Evolutionary conservation across 1,140 invertebrate genomes (phyloP), one percentile per base, ranked within the genome.

Genomic region (Cepaea nemoralis): DNA sequence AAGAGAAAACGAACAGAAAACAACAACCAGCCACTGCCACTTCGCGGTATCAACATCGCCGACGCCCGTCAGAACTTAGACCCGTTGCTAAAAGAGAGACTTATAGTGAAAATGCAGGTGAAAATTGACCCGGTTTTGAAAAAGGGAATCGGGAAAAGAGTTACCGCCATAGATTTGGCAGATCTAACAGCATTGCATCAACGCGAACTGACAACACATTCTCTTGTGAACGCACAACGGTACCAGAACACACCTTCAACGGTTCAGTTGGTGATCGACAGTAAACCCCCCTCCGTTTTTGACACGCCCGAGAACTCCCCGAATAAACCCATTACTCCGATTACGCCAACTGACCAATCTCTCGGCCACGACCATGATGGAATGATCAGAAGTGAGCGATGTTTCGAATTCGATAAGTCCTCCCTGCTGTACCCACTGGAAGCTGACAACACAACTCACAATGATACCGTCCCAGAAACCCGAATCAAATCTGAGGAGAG

Each of bases 271-370:
- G 33, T 55, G 12, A 66, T 63, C 27, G 55, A 59, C 75, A 66
- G 27, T 22, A 42, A 79, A 40, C 35, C 37, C 6, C 66, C 77
- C 2, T 67, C 77, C 35, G 77, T 79, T 2, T 79, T 79, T 39
- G 77, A 79, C 77, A 79, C 77, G 12, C 77, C 77, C 22, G 77
- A 69, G 31, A 69, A 67, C 77, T 79, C 77, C 3, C 77, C 77
- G 12, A 22, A 77, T 24, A 63, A 37, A 10, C 55, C 75, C 55
- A 37, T 12, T 24, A 55, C 75, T 16, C 55, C 75, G 16, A n/a
- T 27, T 19, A 48, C 73, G 14, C 73, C 73, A 19, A 45, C 40
- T 5, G 40, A 75, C 5, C 6, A 40, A 24, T 24, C 27, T 16
- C 12, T 48, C 10, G 14, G 10, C 69, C n/a, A 24, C 42, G 33